Evolutionary conservation across 2,797 vertebrate genomes (phyloP).

Genomic region (Halcyon smyrnensis): DNA sequence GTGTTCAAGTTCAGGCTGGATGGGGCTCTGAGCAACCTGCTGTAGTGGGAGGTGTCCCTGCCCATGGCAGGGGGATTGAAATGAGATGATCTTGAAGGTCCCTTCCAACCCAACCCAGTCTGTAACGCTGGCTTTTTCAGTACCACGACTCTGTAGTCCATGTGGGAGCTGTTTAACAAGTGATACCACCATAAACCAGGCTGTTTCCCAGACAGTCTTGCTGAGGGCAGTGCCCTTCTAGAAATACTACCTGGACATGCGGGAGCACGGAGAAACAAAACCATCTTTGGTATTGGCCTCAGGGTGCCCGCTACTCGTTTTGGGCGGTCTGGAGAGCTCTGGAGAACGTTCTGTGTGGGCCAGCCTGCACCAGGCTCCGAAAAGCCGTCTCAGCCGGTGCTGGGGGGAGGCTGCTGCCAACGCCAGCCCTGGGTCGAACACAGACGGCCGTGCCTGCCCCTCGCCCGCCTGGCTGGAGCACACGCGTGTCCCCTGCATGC

Average conservation of each 20-base stretch:
- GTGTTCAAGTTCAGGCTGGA: background rate
- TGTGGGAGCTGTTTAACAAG: background rate
- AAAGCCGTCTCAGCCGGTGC: rapidly evolving
- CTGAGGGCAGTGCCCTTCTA: background rate
- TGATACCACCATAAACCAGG: rapidly evolving
- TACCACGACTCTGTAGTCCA: too few relatives aligned
- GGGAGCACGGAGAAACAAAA: background rate
- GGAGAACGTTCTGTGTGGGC: rapidly evolving
- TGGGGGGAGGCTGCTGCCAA: background rate
- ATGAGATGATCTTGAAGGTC: background rate
- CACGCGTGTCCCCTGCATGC: background rate
- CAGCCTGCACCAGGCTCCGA: background rate
- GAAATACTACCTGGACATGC: rapidly evolving
- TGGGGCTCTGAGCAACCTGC: background rate
- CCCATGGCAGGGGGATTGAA: background rate
- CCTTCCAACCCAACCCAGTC: background rate
- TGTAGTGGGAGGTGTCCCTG: background rate
- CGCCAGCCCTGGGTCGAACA: rapidly evolving
- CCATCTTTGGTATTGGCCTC: rapidly evolving
- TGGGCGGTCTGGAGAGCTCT: rapidly evolving
- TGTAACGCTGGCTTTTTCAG: background rate
- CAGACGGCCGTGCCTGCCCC: too few relatives aligned
- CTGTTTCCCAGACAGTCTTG: background rate
- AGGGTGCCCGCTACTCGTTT: rapidly evolving
- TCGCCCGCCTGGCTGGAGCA: rapidly evolving